These are phyloP conservation scores for Rhabdomys pumilio DNA, from an alignment of 2,797 vertebrate species.

Conservation along the genomic window DNA sequence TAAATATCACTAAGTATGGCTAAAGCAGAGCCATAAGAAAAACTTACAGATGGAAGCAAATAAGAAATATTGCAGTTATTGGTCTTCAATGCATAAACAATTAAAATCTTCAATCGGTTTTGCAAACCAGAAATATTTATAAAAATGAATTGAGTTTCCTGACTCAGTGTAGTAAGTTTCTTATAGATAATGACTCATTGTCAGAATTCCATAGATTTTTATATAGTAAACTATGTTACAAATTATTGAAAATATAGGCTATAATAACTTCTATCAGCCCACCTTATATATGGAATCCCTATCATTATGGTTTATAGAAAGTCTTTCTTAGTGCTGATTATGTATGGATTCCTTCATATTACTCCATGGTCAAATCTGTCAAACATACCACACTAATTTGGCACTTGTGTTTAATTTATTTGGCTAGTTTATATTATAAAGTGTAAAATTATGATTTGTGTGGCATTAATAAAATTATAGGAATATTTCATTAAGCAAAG, in stretches of 20 bases:
- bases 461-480: background rate
- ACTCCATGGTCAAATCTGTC: background rate
- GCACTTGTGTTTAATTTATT: background rate
- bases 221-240: background rate
- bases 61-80: slow-evolving; percentile 16
- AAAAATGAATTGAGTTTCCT: background rate
- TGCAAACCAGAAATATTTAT: slow-evolving; percentile 33
- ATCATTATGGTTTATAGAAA: background rate
- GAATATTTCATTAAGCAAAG: background rate
- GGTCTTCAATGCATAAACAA: background rate
- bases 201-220: background rate
- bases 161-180: background rate
- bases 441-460: background rate
- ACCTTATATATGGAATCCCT: background rate
- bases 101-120: background rate
- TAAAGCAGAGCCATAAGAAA: background rate
- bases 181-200: background rate
- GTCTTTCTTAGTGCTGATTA: background rate
- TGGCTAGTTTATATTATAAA: background rate
- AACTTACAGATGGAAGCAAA: background rate
- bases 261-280: background rate
- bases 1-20: background rate
- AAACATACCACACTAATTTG: background rate
- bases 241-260: background rate
- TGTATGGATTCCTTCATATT: background rate